phyloP scores from a whole-genome alignment of 2,113 vertebrate genomes.

The Syngnathus scovelli region DNA sequence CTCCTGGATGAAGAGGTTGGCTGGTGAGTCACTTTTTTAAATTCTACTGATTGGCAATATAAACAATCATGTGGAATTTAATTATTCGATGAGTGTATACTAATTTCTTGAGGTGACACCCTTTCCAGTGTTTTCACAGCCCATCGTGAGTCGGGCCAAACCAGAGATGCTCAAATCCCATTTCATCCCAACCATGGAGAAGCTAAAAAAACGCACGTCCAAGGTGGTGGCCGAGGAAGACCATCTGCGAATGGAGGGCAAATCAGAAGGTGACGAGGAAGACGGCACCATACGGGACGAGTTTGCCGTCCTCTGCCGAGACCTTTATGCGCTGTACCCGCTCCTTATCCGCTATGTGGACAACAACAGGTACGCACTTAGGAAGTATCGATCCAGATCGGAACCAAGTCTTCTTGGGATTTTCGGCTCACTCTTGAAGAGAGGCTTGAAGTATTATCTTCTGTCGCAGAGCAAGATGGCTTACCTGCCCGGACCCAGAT shows the following conservation, averaged over 20 bases:
- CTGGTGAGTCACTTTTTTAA: slow-evolving; percentile 68
- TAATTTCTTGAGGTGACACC: neutral
- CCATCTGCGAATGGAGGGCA: slow-evolving; percentile 86
- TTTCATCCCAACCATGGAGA: slow-evolving; percentile 92
- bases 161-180: slow-evolving; percentile 89
- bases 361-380: slow-evolving; percentile 82
- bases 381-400: neutral
- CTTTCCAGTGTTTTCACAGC: slow-evolving; percentile 86
- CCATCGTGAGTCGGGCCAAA: slow-evolving; percentile 86
- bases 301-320: slow-evolving; percentile 91
- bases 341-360: slow-evolving; percentile 94
- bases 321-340: slow-evolving; percentile 90
- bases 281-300: slow-evolving; percentile 87
- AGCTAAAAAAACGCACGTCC: slow-evolving; percentile 83
- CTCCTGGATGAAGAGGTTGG: slow-evolving; percentile 94
- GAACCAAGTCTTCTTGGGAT: too few relatives aligned
- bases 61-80: too few relatives aligned
- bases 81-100: neutral
- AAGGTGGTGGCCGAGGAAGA: slow-evolving; percentile 94
- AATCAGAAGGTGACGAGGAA: slow-evolving; percentile 79
- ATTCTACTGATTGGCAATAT: neutral
- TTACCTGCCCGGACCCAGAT: slow-evolving; percentile 80
- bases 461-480: slow-evolving; percentile 81
- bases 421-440: neutral
- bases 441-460: neutral